A percentile compares a stretch with the other conserved stretches of the same genome.
Conservation (phyloP, 2,113 vertebrate genomes). For the Acanthisitta chloris region DNA sequence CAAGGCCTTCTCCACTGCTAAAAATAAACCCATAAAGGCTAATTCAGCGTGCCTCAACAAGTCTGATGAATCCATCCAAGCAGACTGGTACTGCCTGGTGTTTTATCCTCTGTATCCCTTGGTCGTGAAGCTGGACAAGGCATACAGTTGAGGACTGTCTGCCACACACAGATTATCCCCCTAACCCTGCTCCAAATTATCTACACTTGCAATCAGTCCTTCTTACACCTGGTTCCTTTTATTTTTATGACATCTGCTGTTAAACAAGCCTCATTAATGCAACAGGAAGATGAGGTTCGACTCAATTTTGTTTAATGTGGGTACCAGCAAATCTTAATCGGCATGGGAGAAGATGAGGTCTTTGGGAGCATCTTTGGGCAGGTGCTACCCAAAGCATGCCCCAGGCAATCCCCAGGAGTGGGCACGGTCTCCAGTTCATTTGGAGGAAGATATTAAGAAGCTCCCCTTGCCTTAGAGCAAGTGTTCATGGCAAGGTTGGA, state of each 20-base stretch:
- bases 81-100: neutral
- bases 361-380: neutral
- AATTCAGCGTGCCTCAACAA: neutral
- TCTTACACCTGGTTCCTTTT: neutral
- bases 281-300: neutral
- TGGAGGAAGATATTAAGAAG: neutral
- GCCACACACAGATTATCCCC: neutral
- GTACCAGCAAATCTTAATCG: neutral
- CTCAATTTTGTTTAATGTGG: neutral
- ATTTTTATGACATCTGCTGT: neutral
- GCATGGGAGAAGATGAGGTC: accelerated
- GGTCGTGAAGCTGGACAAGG: neutral
- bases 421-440: neutral
- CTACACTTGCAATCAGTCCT: neutral
- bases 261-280: neutral
- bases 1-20: neutral
- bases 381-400: neutral
- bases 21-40: conserved; percentile 11
- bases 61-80: neutral
- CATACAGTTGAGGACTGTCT: neutral
- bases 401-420: neutral
- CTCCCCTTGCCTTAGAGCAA: neutral
- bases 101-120: neutral
- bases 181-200: neutral
- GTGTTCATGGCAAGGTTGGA: neutral